phyloP scores from a whole-genome alignment of 1,140 invertebrate species.

The Aradophagus sp. region DNA sequence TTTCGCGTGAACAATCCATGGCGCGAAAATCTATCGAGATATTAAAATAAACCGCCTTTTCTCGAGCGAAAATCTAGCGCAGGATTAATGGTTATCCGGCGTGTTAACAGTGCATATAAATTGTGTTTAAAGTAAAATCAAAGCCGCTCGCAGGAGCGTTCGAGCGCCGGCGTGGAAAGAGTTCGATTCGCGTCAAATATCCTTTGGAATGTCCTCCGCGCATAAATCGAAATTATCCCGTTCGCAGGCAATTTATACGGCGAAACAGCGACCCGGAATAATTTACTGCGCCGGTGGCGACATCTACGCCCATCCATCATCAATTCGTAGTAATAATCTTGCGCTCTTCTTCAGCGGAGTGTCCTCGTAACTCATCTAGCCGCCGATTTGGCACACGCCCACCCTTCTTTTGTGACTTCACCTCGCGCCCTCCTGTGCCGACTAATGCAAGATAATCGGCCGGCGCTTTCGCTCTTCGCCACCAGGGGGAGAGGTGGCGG shows the following conservation, averaged over 20 bases:
- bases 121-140: too few relatives aligned
- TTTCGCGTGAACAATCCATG: too few relatives aligned
- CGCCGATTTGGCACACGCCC: conserved; percentile 49
- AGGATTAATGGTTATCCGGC: conserved; percentile 23
- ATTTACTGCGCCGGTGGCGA: conserved; percentile 44
- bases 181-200: conserved; percentile 36
- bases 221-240: conserved; percentile 45
- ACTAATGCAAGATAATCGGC: conserved; percentile 60
- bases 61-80: too few relatives aligned
- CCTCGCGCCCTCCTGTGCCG: conserved; percentile 22
- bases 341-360: conserved; percentile 45
- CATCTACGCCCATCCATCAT: conserved; percentile 51
- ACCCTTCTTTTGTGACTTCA: conserved; percentile 50
- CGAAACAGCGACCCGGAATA: conserved; percentile 43
- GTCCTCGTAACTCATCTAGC: conserved; percentile 49
- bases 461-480: conserved; percentile 37
- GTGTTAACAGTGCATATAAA: conserved; percentile 27
- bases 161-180: conserved; percentile 23
- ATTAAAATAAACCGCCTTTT: too few relatives aligned
- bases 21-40: too few relatives aligned
- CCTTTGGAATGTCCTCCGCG: conserved; percentile 30
- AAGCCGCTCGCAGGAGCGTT: conserved; percentile 5
- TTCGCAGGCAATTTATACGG: conserved; percentile 41
- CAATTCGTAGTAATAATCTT: conserved; percentile 56
- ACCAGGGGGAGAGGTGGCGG: too few relatives aligned